Base-by-base conservation (phyloP, 1,140 invertebrate genomes). In the Rhagoletis zephyria region DNA sequence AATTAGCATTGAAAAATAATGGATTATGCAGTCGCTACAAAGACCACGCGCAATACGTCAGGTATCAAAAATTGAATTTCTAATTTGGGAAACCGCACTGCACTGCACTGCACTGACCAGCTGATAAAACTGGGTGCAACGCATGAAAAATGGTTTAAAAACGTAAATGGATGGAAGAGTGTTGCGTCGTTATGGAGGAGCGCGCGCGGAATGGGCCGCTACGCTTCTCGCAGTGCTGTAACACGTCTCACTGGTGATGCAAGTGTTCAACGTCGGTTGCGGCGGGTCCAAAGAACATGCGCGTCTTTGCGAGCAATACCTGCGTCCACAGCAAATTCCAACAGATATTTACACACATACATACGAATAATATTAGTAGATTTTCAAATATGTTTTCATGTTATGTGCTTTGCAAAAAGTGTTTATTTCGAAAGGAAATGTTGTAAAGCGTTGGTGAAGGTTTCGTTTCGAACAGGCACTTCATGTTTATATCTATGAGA, bases 1-100 rank as follows among this genome's bases (percentile, higher is more conserved):
- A 98, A 91, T 90, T 98, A 56, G 94, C 95, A 61, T 93, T 98
- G 74, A 95, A 96, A 93, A 96, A 96, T 89, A 98, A 98, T 93
- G 96, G 97, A 1, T 90, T 97, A 16, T 96, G 95, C 92, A 95
- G 95, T 90, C 96, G 95, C 90, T 98, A 96, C 93, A 96, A 95
- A 92, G 95, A 96, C 89, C 94, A 96, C 90, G 94, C 95, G 89
- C 93, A 95, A n/a, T 98, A 97, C 93, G 94, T 98, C 93, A 97
- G 97, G 97, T 98, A 97, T 94, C 90, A 92, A 86, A 74, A 86
- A 85, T 88, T 85, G 85, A 56, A 19, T 91, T 87, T 60, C 51
- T 65, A 70, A 51, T 87, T 87, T 87, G 67, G 77, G 86, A 81
- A 81, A 88, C 87, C 88, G 88, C 64, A 87, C 74, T 88, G 30